phyloP scores from a whole-genome alignment of 2,113 vertebrate genomes.

The Alexandromys fortis region DNA sequence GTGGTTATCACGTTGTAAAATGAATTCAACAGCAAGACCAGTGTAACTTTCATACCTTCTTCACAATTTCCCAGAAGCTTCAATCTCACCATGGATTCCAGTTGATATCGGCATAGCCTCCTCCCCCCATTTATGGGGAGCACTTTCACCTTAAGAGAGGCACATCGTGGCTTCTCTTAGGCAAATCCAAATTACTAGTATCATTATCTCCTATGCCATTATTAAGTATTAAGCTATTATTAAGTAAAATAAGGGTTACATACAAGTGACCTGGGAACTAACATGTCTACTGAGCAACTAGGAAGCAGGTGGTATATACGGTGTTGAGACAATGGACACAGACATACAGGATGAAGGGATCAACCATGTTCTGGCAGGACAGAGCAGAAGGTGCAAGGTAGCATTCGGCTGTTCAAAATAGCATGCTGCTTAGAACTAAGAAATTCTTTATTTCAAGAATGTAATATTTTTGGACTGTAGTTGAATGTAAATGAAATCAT shows the following conservation, averaged over 20 bases:
- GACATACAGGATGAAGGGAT: not conserved
- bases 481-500: not conserved
- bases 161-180: not conserved
- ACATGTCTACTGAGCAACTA: not conserved
- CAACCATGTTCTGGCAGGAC: not conserved
- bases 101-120: not conserved
- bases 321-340: not conserved
- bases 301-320: not conserved
- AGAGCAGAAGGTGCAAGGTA: not conserved
- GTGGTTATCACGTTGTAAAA: not conserved
- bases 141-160: not conserved
- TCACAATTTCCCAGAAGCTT: not conserved
- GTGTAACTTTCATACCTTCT: not conserved
- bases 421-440: not conserved
- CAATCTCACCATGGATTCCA: not conserved
- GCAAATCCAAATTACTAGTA: not conserved
- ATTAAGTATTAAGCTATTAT: not conserved
- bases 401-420: not conserved
- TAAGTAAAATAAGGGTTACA: not conserved
- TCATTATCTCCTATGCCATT: not conserved
- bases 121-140: not conserved
- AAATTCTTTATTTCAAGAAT: not conserved
- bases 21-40: not conserved
- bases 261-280: not conserved
- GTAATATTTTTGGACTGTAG: not conserved